A percentile compares a stretch with the other conserved stretches of the same genome.
These are phyloP conservation scores for Carpatolechia fugitivella DNA, from an alignment of 2,888 invertebrate genomes.

Conservation along the genomic window DNA sequence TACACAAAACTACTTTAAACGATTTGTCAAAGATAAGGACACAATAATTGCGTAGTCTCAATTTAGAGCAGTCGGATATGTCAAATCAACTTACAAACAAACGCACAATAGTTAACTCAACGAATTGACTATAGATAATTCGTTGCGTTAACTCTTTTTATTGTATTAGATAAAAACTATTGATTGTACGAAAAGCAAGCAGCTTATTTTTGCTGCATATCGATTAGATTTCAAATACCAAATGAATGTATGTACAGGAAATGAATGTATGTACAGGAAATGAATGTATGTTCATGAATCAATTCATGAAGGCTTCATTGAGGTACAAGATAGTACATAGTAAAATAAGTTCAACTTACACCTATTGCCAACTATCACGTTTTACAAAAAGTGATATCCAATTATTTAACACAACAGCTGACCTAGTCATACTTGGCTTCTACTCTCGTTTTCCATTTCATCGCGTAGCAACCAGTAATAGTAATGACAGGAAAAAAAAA, in stretches of 20 bases:
- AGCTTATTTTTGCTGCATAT: background rate
- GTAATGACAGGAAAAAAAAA: slow-evolving; percentile 37
- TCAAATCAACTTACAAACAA: slow-evolving; percentile 19
- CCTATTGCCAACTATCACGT: no score
- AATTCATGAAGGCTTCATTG: no score
- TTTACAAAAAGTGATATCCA: background rate
- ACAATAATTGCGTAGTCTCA: slow-evolving; percentile 3
- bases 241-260: no score
- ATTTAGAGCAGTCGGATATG: slow-evolving; percentile 33
- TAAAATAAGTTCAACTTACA: no score
- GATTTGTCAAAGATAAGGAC: slow-evolving; percentile 12
- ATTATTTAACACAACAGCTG: background rate
- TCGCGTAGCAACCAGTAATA: slow-evolving; percentile 6
- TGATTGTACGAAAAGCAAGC: no score
- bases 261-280: no score
- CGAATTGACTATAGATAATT: no score
- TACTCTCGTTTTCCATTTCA: slow-evolving; percentile 13
- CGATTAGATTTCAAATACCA: background rate
- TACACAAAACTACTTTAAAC: slow-evolving; percentile 5
- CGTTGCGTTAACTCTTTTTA: slow-evolving; percentile 24
- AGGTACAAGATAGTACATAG: no score
- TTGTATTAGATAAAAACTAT: slow-evolving; percentile 25
- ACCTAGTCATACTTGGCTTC: slow-evolving; percentile 4
- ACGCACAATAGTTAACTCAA: slow-evolving; percentile 15
- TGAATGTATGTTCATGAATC: no score